Evolutionary conservation across 2,797 vertebrate species (phyloP), one percentile per base, ranked within the genome.

Genomic region (Synaphobranchus kaupii): DNA sequence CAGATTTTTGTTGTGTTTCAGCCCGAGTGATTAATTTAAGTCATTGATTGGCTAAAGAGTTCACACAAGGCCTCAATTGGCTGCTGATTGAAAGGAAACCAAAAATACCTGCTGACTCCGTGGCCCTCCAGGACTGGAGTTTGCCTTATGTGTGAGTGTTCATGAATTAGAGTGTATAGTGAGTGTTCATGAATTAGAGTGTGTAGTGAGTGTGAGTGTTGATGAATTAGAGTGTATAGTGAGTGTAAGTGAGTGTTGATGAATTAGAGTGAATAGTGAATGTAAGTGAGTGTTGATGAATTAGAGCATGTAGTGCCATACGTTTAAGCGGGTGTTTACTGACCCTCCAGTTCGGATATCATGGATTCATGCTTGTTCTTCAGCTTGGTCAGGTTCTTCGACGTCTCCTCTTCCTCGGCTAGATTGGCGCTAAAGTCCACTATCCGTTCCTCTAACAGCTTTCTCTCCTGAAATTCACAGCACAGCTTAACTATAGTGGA

Each of bases 331-430:
- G 39, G 87, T 73, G 56, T 20, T 82, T 9, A 85, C 90, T 89
- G 94, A 99, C 98, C 98, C 95, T 99, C 98, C 83, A 99, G 96
- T 90, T 99, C 98, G 85, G 98, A 99, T 92, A 99, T 99, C 98
- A 99, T 99, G 68, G 98, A 99, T 93, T 99, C 98, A 0, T 99
- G 98, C 91, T 99, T 99, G 88, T 97, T 98, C 93, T 99, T 99
- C 86, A 99, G 96, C 91, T 99, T 99, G 50, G 97, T 98, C 84
- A 99, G 95, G 89, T 99, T 99, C 94, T 99, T 99, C 15, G 98
- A 98, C 90, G 99, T 99, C 93, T 99, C 98, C 88, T 99, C 98
- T 91, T 99, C 98, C 90, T 99, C 98, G n/a, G 98, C 97, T 78
- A 99, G 96, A 91, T 98, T 99, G 15, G 97, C 95, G 25, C 97